Conservation (phyloP, 2,888 invertebrate genomes). For the Drosophila hamatofila region DNA sequence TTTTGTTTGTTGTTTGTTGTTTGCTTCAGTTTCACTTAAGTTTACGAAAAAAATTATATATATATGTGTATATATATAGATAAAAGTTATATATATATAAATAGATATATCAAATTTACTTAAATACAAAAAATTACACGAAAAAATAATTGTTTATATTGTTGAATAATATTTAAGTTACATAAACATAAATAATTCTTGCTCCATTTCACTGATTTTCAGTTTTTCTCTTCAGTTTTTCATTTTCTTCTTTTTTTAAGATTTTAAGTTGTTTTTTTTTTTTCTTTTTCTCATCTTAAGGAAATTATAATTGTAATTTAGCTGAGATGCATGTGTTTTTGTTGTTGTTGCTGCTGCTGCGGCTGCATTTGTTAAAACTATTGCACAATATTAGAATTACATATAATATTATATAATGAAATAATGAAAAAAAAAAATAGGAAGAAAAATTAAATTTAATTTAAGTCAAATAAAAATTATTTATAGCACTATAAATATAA, state of each 20-base stretch:
- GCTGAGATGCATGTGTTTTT: conserved; percentile 66
- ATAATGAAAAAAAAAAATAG: conserved; percentile 13
- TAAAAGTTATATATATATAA: conserved; percentile 32
- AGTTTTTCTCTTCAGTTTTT: conserved; percentile 16
- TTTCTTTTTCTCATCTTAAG: conserved; percentile 44
- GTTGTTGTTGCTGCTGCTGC: conserved; percentile 45
- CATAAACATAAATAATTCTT: conserved; percentile 52
- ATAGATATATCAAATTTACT: conserved; percentile 54
- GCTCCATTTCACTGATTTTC: conserved; percentile 10
- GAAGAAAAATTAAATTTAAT: neutral
- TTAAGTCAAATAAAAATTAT: conserved; percentile 29
- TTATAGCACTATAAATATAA: conserved; percentile 33
- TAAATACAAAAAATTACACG: conserved; percentile 66
- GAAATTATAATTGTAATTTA: conserved; percentile 70
- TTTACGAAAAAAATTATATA: conserved; percentile 56
- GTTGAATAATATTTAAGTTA: conserved; percentile 40
- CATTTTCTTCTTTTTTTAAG: conserved; percentile 5
- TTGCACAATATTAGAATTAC: conserved; percentile 75
- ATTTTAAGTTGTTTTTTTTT: conserved; percentile 4
- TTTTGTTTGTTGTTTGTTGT: conserved; percentile 29
- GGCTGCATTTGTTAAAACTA: conserved; percentile 68
- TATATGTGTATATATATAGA: conserved; percentile 3
- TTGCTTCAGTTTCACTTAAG: conserved; percentile 52
- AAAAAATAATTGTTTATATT: conserved; percentile 59
- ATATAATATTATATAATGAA: conserved; percentile 39